phyloP scores from a whole-genome alignment of 2,113 vertebrate species.

The Pipa parva region DNA sequence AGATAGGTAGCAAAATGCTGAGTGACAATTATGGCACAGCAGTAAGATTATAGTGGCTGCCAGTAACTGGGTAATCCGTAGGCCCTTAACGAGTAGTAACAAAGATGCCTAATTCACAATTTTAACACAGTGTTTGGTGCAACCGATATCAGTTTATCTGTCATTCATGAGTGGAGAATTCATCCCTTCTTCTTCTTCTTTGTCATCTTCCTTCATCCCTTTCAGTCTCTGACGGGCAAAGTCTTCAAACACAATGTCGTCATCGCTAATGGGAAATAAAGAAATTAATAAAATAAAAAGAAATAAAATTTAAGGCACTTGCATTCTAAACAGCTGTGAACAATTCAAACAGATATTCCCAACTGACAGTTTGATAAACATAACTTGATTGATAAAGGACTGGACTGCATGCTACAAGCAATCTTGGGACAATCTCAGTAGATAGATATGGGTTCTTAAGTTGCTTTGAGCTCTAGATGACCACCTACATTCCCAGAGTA shows the following conservation, averaged over 20 bases:
- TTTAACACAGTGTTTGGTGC: conserved; percentile 1
- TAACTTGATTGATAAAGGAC: too few species aligned
- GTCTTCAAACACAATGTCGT: conserved; percentile 95
- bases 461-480: too few species aligned
- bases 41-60: conserved; percentile 56
- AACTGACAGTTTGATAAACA: too few species aligned
- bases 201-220: conserved; percentile 81
- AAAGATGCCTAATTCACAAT: conserved; percentile 52
- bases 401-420: too few species aligned
- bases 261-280: conserved; percentile 66
- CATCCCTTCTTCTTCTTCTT: conserved; percentile 78
- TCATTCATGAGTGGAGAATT: conserved; percentile 75
- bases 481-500: too few species aligned
- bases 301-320: too few species aligned
- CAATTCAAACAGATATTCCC: too few species aligned
- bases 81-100: conserved; percentile 52
- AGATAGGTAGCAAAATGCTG: conserved; percentile 45
- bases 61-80: conserved; percentile 44
- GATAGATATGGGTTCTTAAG: too few species aligned
- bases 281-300: background rate
- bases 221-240: conserved; percentile 90
- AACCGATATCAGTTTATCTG: conserved; percentile 62
- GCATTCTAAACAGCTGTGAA: too few species aligned
- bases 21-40: conserved; percentile 51
- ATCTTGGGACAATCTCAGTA: too few species aligned